Evolutionary conservation across 1,140 invertebrate species (phyloP).

Genomic region (Pentalonia nigronervosa): DNA sequence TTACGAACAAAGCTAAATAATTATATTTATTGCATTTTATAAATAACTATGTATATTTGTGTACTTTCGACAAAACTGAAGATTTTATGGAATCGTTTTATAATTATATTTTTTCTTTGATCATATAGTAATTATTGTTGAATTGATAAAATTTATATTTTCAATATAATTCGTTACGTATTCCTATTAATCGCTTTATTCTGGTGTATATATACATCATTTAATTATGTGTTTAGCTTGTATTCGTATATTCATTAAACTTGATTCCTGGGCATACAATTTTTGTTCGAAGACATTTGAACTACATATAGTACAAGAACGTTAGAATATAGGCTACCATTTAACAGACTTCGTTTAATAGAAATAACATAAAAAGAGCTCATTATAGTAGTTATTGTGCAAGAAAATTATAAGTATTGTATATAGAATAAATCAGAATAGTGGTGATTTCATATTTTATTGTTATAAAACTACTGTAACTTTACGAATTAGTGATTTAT

Average conservation of each 20-base stretch:
- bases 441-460: background rate
- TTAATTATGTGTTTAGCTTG: too few species aligned
- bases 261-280: background rate
- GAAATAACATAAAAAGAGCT: slow-evolving; percentile 11
- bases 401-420: background rate
- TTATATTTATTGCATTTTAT: background rate
- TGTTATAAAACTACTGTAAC: background rate
- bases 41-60: background rate
- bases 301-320: background rate
- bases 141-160: slow-evolving; percentile 11
- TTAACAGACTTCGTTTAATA: background rate
- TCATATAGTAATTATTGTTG: background rate
- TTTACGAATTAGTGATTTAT: background rate
- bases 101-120: slow-evolving; percentile 7
- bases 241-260: background rate
- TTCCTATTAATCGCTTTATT: background rate
- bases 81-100: background rate
- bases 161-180: background rate
- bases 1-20: background rate
- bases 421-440: background rate
- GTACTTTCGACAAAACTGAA: background rate
- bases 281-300: background rate
- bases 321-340: background rate
- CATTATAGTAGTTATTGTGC: background rate
- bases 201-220: background rate